A percentile compares a stretch with the other conserved stretches of the same genome.
phyloP scores from a whole-genome alignment of 2,797 vertebrate species.

The Silurus lanzhouensis region DNA sequence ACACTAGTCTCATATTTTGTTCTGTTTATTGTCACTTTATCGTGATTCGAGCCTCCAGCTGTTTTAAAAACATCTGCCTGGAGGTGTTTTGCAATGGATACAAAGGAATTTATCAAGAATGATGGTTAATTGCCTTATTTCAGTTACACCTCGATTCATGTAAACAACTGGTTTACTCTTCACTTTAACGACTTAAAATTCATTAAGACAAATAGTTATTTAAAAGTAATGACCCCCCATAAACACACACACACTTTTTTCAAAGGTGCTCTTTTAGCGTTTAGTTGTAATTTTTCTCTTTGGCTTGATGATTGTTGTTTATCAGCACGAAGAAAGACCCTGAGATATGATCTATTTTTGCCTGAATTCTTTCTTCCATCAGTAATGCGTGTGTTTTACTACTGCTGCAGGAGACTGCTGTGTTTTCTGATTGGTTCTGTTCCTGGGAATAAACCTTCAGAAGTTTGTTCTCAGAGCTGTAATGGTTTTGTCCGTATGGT shows the following conservation, averaged over 20 bases:
- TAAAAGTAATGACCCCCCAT: not conserved
- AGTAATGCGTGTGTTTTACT: not conserved
- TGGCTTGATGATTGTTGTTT: not conserved
- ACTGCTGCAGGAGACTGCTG: not conserved
- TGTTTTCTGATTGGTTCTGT: not conserved
- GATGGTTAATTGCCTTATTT: not conserved
- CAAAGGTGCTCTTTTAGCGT: not conserved
- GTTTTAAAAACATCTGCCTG: not conserved
- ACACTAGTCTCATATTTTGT: constrained; percentile 13
- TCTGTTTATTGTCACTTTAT: too few species aligned
- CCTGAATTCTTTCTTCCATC: not conserved
- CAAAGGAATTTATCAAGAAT: not conserved
- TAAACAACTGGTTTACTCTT: not conserved
- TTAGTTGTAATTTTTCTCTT: not conserved
- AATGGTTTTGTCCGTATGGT: not conserved
- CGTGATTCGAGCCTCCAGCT: not conserved
- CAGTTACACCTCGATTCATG: not conserved
- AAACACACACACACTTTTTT: not conserved
- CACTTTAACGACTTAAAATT: not conserved
- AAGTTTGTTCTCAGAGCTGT: not conserved
- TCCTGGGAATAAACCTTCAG: not conserved
- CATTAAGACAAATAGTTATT: not conserved
- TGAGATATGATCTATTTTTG: not conserved
- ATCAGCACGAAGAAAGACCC: not conserved
- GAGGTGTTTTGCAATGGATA: too few species aligned